Base-by-base conservation (phyloP, 2,888 invertebrate genomes). In the Ectemnius continuus region DNA sequence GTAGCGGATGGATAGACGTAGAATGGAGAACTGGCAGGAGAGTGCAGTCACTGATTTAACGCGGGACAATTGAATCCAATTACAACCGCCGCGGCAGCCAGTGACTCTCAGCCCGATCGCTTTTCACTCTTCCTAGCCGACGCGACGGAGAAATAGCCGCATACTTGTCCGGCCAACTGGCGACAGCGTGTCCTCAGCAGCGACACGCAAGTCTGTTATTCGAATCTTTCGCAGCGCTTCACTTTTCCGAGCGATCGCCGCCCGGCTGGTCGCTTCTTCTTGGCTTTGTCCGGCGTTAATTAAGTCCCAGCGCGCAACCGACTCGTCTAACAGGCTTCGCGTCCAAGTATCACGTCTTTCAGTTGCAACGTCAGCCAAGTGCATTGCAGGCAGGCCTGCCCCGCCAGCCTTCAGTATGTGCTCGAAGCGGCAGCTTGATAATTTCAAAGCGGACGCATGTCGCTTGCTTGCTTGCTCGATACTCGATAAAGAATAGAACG, bases 61-160 rank as follows among this genome's bases (percentile, higher is more conserved):
- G 89, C 88, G 89, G 90, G 89, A 90, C 90, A 90, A 90, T 90
- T 89, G 89, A 90, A 90, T 90, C 89, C 90, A 90, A 90, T 90
- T 90, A 90, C 90, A 89, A 89, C 84, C 85, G 86, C 88, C 86
- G 88, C 84, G 82, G 84, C 82, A 70, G 81, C 75, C 86, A 86
- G 85, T 70, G 86, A 83, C 83, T 83, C 89, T 88, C 89, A 89
- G 85, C 81, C 4, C 36, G 36, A 11, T 36, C 52, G n/a, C 16
- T 52, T 52, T 16, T 52, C 52, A 16, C 52, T 52, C 16, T 13
- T 52, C n/a, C 52, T 47, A 36, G 36, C 36, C 5, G 1, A 8
- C 36, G 36, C 5, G 1, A 8, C 36, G 36, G 36, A 36, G 36
- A 36, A 36, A 36, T 36, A 11, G 8, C 52, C 16, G 16, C 52